A percentile compares a stretch with the other conserved stretches of the same genome.
Conservation (phyloP, 2,797 vertebrate species). For the Muraenolepis orangiensis region DNA sequence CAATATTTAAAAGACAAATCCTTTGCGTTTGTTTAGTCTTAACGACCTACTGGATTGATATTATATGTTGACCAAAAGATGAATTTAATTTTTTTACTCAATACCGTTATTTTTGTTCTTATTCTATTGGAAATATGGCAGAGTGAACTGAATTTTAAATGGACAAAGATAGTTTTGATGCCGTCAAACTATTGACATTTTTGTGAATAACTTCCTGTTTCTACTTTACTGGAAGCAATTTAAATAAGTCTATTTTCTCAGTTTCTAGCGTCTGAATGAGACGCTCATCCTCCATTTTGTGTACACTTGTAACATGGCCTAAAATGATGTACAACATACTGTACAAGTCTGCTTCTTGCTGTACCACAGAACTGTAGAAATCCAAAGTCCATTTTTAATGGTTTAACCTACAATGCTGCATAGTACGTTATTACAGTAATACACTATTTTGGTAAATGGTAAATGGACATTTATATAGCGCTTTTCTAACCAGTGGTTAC, state of each 20-base stretch:
- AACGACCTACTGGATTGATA: constrained; percentile 29
- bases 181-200: not conserved
- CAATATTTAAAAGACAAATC: constrained; percentile 52
- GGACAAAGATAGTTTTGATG: not conserved
- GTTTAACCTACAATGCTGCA: too few relatives aligned
- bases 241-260: not conserved
- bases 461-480: too few relatives aligned
- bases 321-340: not conserved
- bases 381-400: too few relatives aligned
- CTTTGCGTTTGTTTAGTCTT: constrained; percentile 23
- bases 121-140: not conserved
- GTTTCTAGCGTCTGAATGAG: not conserved
- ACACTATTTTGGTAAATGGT: too few relatives aligned
- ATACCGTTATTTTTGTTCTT: not conserved
- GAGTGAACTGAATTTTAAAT: not conserved
- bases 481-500: too few relatives aligned
- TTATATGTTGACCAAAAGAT: constrained; percentile 39
- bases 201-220: not conserved
- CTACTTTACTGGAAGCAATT: not conserved
- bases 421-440: too few relatives aligned
- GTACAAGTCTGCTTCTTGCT: not conserved
- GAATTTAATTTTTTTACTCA: constrained; percentile 29
- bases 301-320: not conserved
- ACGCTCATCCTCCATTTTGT: not conserved
- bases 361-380: not conserved